Evolutionary conservation across 2,113 vertebrate genomes (phyloP), one percentile per base, ranked within the genome.

Genomic region (Reinhardtius hippoglossoides): DNA sequence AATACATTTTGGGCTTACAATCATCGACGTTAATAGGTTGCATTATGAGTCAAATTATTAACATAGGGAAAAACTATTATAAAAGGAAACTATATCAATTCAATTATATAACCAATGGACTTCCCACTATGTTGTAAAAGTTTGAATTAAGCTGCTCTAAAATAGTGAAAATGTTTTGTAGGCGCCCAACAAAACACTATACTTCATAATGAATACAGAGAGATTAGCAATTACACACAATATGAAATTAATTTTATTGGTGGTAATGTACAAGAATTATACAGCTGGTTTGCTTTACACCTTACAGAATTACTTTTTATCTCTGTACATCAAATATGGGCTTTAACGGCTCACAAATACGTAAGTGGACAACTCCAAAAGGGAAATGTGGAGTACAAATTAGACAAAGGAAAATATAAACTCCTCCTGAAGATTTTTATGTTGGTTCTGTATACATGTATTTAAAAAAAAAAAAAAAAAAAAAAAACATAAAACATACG

Each of bases 241-340:
- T 73, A 88, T 73, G 76, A 90, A 79, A 87, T 90, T 89, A 91
- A 93, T 90, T 92, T 74, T 62, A 71, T 56, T 84, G 74, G 73
- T 59, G 75, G 60, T 81, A 85, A 82, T 89, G 82, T 91, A 92
- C 84, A 91, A 87, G 69, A 86, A 81, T 82, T 83, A 84, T 71
- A 85, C 83, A 86, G 80, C 54, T 78, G 69, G 66, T 61, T 72
- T 55, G 82, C 61, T 64, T 86, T 42, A 44, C 26, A 82, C 44
- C 20, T 60, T 66, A 76, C 48, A 71, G 61, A 54, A 55, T 5
- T 63, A 3, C 48, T 79, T 64, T 65, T 60, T 14, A 64, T 46
- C 65, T 61, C 76, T 88, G 50, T 89, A 86, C 79, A 86, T 68
- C 50, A 71, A 73, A 83, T 9, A 70, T 1, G 7, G 63, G 18